Percentiles rank a stretch among this genome's conserved stretches.
Conservation (phyloP, 2,113 vertebrate species). For the Paradoxurus hermaphroditus region DNA sequence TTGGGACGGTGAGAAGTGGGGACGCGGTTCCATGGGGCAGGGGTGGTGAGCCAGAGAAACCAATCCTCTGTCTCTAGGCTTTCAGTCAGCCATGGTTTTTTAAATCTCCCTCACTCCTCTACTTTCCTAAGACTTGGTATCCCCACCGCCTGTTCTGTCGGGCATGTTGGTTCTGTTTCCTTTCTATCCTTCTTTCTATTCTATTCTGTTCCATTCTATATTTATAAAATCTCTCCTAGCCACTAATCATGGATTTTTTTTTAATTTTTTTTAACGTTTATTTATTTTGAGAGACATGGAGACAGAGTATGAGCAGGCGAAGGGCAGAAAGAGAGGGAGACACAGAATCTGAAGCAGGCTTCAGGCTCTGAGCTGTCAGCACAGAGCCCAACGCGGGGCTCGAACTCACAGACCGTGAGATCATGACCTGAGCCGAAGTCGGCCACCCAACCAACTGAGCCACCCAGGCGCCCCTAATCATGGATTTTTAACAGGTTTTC, state of each 20-base stretch:
- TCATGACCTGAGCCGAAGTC: too few relatives aligned
- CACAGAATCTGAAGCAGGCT: too few relatives aligned
- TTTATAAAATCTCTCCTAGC: neutral
- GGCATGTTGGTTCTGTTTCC: neutral
- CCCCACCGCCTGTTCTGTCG: neutral
- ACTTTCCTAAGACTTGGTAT: neutral
- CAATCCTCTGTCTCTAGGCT: neutral
- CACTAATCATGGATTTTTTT: neutral
- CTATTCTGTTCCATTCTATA: neutral
- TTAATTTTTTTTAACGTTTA: too few relatives aligned
- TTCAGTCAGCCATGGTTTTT: neutral
- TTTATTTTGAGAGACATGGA: too few relatives aligned
- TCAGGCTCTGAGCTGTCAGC: too few relatives aligned
- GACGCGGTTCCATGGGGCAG: neutral
- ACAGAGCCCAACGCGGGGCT: too few relatives aligned
- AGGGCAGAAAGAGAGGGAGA: too few relatives aligned
- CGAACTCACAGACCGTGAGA: too few relatives aligned
- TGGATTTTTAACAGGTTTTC: neutral
- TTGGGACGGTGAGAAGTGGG: neutral
- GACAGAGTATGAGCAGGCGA: too few relatives aligned
- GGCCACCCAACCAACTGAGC: too few relatives aligned
- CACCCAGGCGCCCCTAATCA: neutral
- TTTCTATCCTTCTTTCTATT: neutral
- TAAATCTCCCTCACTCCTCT: neutral
- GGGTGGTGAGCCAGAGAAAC: rapidly evolving